A percentile compares a stretch with the other conserved stretches of the same genome.
phyloP scores from a whole-genome alignment of 2,113 vertebrate genomes.

The Morone chrysops region DNA sequence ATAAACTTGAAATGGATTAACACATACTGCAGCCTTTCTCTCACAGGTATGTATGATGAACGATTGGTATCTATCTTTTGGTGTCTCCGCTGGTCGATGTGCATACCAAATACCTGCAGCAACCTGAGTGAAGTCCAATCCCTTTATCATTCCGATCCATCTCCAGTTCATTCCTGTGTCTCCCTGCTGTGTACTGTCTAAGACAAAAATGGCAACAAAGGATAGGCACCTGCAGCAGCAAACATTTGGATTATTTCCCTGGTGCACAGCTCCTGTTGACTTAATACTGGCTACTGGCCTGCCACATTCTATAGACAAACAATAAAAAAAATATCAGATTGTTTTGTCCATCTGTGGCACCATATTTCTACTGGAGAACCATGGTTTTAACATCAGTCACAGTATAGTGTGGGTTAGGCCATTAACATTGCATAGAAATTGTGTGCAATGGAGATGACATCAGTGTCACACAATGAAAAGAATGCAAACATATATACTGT shows the following conservation, averaged over 20 bases:
- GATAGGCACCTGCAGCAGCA: constrained; percentile 19
- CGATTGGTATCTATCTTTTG: constrained; percentile 47
- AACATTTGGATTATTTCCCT: constrained; percentile 51
- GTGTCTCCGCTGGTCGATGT: constrained; percentile 34
- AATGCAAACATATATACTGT: neutral
- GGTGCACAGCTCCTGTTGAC: constrained; percentile 28
- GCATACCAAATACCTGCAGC: constrained; percentile 58
- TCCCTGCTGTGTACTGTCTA: constrained; percentile 23
- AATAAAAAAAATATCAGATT: constrained; percentile 8
- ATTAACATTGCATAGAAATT: neutral
- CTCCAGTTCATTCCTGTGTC: constrained; percentile 17
- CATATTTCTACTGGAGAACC: neutral
- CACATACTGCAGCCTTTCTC: constrained; percentile 2
- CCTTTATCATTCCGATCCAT: constrained; percentile 32
- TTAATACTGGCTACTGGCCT: constrained; percentile 1
- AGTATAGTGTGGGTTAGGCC: neutral
- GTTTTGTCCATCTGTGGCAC: neutral
- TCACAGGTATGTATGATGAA: constrained; percentile 37
- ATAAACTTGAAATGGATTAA: constrained; percentile 34
- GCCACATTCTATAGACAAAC: constrained; percentile 20
- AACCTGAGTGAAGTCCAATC: constrained; percentile 12
- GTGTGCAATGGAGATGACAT: too few relatives aligned
- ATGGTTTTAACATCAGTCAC: neutral
- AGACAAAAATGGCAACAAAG: constrained; percentile 31
- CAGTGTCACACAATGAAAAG: neutral